Evolutionary conservation across 2,113 vertebrate genomes (phyloP).

Genomic region (Pelmatolapia mariae): DNA sequence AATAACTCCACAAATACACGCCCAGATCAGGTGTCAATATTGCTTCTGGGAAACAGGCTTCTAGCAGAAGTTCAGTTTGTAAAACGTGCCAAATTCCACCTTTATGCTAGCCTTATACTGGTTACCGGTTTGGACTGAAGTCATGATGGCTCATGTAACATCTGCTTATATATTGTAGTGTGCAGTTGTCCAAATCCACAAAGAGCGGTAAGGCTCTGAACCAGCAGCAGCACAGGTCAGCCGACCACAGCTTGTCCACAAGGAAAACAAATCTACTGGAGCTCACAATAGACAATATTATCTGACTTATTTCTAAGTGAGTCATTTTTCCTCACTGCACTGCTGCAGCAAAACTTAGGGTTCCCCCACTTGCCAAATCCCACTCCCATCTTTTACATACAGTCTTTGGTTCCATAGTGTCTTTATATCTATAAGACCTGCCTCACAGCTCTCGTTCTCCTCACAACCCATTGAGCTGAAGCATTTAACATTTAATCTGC

Average conservation of each 20-base stretch:
- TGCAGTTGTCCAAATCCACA: background rate
- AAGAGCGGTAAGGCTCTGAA: background rate
- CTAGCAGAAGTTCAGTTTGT: background rate
- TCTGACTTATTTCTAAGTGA: background rate
- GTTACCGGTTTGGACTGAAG: background rate
- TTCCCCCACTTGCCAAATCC: background rate
- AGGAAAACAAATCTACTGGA: background rate
- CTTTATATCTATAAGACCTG: background rate
- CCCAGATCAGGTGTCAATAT: background rate
- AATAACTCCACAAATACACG: background rate
- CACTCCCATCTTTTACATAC: background rate
- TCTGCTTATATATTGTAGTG: background rate
- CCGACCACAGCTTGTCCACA: background rate
- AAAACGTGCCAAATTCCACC: background rate
- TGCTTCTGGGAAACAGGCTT: background rate
- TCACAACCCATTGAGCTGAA: background rate
- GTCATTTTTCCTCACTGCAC: background rate
- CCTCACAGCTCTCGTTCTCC: background rate
- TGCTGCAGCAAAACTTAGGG: background rate
- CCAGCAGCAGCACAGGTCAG: background rate
- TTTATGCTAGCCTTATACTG: background rate
- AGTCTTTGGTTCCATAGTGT: background rate
- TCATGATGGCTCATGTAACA: background rate
- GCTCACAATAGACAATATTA: background rate
- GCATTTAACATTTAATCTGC: background rate